These are phyloP conservation scores for Macropus fuliginosus DNA, from an alignment of 2,797 vertebrate genomes.

Conservation along the genomic window DNA sequence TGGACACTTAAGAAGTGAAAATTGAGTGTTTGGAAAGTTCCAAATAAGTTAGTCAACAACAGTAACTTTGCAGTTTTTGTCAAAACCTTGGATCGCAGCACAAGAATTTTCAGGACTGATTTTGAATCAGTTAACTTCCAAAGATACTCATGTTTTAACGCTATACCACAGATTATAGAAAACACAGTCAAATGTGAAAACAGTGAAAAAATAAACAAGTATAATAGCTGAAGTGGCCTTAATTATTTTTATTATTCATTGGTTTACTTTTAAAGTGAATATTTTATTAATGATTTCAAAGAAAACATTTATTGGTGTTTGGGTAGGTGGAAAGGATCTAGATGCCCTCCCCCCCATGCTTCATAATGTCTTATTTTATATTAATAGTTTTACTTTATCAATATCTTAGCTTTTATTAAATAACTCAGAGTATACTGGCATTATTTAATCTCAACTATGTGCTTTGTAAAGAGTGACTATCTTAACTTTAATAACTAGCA, in stretches of 20 bases:
- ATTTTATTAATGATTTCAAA: neutral
- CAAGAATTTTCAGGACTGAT: neutral
- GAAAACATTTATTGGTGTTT: neutral
- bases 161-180: neutral
- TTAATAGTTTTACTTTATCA: neutral
- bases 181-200: neutral
- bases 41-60: neutral
- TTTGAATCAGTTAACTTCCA: neutral
- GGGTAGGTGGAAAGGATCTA: neutral
- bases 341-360: neutral
- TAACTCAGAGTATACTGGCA: neutral
- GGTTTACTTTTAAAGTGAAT: neutral
- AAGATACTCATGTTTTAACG: neutral
- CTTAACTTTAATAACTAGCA: neutral
- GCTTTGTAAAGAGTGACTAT: neutral
- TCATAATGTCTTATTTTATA: neutral
- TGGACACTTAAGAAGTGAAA: neutral
- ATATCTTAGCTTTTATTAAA: neutral
- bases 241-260: neutral
- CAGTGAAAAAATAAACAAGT: neutral
- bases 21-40: neutral
- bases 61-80: neutral
- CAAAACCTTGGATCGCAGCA: neutral
- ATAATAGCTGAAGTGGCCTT: neutral
- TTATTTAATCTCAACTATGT: neutral